Evolutionary conservation across 2,888 invertebrate genomes (phyloP).

Genomic region (Malacosoma neustria): DNA sequence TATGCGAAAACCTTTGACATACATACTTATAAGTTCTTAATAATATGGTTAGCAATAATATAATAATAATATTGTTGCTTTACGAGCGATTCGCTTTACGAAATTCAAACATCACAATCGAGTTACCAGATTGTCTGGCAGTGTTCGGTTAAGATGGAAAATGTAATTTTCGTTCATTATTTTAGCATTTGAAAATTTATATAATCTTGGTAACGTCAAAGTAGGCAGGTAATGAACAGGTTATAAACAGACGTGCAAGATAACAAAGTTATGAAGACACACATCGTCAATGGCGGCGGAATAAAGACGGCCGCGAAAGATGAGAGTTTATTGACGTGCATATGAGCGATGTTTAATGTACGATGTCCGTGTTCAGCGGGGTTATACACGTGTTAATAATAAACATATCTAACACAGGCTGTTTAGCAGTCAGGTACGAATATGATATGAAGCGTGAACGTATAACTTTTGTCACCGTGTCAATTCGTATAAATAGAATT

Average conservation of each 20-base stretch:
- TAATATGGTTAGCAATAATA: constrained; percentile 14
- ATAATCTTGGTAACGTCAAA: not conserved
- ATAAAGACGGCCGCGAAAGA: constrained; percentile 12
- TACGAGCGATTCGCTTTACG: constrained; percentile 1
- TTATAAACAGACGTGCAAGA: not conserved
- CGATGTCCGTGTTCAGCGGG: not conserved
- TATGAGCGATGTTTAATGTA: constrained; percentile 20
- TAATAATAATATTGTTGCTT: constrained; percentile 1
- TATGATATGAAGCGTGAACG: too few species aligned
- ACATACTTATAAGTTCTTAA: constrained; percentile 40
- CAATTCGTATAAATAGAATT: too few species aligned
- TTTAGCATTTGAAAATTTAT: not conserved
- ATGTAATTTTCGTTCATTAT: not conserved
- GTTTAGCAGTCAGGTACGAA: too few species aligned
- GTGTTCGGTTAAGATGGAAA: not conserved
- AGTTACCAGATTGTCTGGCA: not conserved
- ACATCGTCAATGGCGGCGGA: constrained; percentile 6
- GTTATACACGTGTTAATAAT: not conserved
- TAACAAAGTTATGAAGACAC: constrained; percentile 14
- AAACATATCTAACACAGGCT: too few species aligned
- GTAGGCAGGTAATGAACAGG: not conserved
- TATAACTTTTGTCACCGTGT: too few species aligned
- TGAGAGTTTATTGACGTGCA: constrained; percentile 19
- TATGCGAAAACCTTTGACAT: constrained; percentile 69
- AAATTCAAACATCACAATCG: not conserved